Evolutionary conservation across 2,113 vertebrate species (phyloP).

Genomic region (Lepisosteus osseus): DNA sequence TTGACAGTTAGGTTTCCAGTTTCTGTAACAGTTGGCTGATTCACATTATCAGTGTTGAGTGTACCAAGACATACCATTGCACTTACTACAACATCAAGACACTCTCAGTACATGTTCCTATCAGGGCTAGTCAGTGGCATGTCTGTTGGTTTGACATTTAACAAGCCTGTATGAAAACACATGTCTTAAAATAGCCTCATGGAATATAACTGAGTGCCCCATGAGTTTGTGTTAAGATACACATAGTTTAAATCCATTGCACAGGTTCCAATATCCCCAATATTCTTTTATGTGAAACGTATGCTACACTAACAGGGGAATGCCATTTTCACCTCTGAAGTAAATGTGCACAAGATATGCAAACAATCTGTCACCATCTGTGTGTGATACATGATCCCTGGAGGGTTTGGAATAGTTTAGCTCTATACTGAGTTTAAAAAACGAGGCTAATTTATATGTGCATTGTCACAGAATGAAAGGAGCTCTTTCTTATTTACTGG

Average conservation of each 20-base stretch:
- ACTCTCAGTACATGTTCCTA: not conserved
- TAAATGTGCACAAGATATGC: not conserved
- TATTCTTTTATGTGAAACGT: no score
- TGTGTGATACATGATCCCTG: constrained; percentile 1
- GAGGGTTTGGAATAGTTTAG: not conserved
- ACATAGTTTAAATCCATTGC: no score
- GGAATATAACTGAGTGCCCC: not conserved
- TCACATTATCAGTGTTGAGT: not conserved
- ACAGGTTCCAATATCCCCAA: no score
- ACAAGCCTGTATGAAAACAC: not conserved
- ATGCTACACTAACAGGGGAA: not conserved
- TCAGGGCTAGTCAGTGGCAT: not conserved
- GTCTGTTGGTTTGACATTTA: not conserved
- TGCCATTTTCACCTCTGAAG: not conserved
- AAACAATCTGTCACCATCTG: not conserved
- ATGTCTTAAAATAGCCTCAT: not conserved
- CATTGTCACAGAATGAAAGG: not conserved
- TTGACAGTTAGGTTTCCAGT: constrained; percentile 27
- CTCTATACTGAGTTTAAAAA: not conserved
- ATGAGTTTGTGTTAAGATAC: no score
- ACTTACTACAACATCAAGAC: not conserved
- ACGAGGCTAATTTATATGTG: not conserved
- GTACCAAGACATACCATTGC: not conserved
- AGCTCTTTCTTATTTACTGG: no score
- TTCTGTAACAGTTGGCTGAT: not conserved